Base-by-base conservation (phyloP, 2,888 invertebrate genomes). In the Rhagonycha fulva region DNA sequence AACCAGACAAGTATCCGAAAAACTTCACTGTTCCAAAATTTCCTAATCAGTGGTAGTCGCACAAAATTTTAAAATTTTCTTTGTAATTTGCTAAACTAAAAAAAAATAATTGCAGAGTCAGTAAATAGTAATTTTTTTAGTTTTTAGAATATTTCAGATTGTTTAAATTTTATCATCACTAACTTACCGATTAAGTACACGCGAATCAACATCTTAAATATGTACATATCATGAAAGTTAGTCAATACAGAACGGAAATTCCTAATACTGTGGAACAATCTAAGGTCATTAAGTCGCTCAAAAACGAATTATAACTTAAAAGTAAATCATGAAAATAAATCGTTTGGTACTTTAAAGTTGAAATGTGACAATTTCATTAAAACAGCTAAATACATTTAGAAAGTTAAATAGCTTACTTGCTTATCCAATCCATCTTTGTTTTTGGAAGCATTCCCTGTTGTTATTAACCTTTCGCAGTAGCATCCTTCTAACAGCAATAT, bases 401-500 rank as follows among this genome's bases (percentile, higher is more conserved):
- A 47, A 47, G 19, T 24, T 24, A 66, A 66, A 66, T 24, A 24
- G 80, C 83, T 82, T 77, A 86, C 87, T 82, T 87, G 86, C 80
- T 84, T 84, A n/a, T 87, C 87, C 4, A 82, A 80, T 1, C 74
- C 72, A 76, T 86, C 86, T 80, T 86, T 87, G n/a, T 83, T 84
- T 78, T 86, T 87, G 5, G 86, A 85, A 0, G 84, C 83, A 72
- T 80, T 85, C 14, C 85, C 86, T 9, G 87, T 82, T 75, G 92
- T 92, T 86, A 94, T 94, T 81, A 95, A 90, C 61, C 94, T 88
- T 86, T 95, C 95, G 86, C 95, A 95, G 89, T 96, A 97, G 82
- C 96, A 96, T 0, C 97, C 97, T 86, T 97, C 97, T 71, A 97
- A 89, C 80, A 97, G 89, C 23, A 97, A 91, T 14, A 96, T 93